Conservation (phyloP, 2,888 invertebrate species). For the Asteroscopus sphinx region DNA sequence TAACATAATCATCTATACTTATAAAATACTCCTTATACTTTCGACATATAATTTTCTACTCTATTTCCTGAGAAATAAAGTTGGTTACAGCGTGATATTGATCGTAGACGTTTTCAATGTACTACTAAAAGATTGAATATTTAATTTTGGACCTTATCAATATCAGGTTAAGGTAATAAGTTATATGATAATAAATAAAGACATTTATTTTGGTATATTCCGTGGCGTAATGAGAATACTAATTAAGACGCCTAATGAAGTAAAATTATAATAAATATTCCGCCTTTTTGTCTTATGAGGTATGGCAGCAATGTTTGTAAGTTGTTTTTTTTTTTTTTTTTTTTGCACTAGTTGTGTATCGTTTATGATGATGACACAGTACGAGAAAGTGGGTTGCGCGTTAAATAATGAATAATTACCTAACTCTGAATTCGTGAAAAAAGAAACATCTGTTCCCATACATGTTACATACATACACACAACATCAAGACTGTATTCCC, state of each 20-base stretch:
- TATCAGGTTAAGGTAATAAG: conserved; percentile 16
- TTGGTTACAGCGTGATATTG: conserved; percentile 7
- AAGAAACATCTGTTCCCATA: too few species aligned
- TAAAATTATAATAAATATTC: background rate
- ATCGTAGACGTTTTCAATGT: too few species aligned
- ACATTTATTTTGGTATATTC: conserved; percentile 11
- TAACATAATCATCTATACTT: conserved; percentile 18
- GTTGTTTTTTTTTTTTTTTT: too few species aligned
- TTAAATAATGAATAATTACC: too few species aligned
- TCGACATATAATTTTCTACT: background rate
- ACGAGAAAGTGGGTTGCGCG: too few species aligned
- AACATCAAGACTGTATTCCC: too few species aligned
- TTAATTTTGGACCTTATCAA: conserved; percentile 2
- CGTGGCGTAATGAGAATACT: background rate
- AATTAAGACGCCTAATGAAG: conserved; percentile 1
- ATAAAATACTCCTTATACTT: background rate
- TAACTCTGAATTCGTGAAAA: too few species aligned
- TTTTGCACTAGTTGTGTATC: too few species aligned
- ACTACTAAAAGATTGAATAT: background rate
- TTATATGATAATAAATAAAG: background rate
- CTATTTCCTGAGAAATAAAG: rapidly evolving
- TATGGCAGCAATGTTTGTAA: too few species aligned
- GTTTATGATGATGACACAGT: too few species aligned
- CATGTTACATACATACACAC: too few species aligned
- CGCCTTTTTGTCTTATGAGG: too few species aligned